phyloP scores from a whole-genome alignment of 2,888 invertebrate species.

The Thysanoteuthis rhombus region DNA sequence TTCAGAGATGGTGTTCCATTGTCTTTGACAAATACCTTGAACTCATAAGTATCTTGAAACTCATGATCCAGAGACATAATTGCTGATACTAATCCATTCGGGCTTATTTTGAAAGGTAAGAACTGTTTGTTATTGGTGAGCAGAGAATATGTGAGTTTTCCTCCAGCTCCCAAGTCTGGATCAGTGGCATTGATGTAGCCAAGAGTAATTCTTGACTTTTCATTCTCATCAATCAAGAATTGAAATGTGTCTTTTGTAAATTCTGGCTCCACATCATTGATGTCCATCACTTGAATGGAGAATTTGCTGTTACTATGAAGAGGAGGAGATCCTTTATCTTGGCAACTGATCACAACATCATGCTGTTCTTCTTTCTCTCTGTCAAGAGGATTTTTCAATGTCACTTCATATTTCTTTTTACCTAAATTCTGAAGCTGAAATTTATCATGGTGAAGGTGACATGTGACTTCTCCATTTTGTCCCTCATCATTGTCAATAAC shows the following conservation, averaged over 20 bases:
- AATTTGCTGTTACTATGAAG: conserved; percentile 12
- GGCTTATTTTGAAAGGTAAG: background rate
- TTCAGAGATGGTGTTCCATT: background rate
- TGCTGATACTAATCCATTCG: background rate
- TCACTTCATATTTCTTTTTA: background rate
- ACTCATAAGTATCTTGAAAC: conserved; percentile 12
- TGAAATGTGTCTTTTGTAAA: background rate
- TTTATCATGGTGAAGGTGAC: background rate
- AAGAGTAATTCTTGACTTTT: background rate
- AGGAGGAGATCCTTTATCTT: conserved; percentile 12
- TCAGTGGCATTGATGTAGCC: conserved; percentile 12
- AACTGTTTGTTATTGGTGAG: background rate
- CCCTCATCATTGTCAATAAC: background rate
- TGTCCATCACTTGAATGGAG: background rate
- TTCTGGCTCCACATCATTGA: background rate
- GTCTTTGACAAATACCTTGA: background rate
- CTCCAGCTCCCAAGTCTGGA: background rate
- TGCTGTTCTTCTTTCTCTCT: background rate
- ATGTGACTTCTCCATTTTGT: background rate
- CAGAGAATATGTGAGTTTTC: background rate
- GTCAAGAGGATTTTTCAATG: background rate
- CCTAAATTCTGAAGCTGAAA: background rate
- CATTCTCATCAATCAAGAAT: background rate
- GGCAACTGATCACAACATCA: background rate
- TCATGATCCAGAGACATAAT: background rate